Conservation (phyloP, 2,888 invertebrate species). For the Tenthredo scrophulariae region DNA sequence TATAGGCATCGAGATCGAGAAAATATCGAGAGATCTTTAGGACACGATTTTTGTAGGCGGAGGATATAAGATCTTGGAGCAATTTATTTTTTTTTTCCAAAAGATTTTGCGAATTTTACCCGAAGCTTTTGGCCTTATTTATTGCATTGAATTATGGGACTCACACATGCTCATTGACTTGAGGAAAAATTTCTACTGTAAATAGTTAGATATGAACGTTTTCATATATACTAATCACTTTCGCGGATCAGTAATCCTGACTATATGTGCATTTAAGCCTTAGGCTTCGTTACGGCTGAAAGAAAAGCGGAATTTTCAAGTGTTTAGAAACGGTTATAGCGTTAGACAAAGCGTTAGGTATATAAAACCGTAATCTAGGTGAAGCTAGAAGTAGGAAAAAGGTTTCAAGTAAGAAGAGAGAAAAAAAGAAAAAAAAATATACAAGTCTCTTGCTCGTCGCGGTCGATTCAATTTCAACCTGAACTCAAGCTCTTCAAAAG, state of each 20-base stretch:
- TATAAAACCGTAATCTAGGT: neutral
- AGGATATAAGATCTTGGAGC: neutral
- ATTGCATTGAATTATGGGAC: neutral
- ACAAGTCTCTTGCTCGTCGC: conserved; percentile 7
- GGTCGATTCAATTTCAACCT: conserved; percentile 5
- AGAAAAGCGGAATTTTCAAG: neutral
- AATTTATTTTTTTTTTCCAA: too few relatives aligned
- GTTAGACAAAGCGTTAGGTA: neutral
- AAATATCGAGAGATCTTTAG: neutral
- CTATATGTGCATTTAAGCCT: neutral
- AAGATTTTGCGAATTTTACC: neutral
- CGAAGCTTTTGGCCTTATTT: neutral
- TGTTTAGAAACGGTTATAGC: conserved; percentile 7
- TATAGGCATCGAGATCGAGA: neutral
- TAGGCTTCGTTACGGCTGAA: neutral
- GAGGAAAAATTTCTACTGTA: neutral
- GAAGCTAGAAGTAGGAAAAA: conserved; percentile 3
- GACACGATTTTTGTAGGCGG: neutral
- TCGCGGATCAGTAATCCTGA: neutral
- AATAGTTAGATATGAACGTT: neutral
- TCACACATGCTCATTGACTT: neutral
- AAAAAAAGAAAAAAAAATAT: neutral
- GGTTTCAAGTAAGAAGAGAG: neutral
- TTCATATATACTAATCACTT: neutral
- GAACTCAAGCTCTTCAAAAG: conserved; percentile 13